Evolutionary conservation across 1,140 invertebrate species (phyloP).

Genomic region (Drosophila melanica): DNA sequence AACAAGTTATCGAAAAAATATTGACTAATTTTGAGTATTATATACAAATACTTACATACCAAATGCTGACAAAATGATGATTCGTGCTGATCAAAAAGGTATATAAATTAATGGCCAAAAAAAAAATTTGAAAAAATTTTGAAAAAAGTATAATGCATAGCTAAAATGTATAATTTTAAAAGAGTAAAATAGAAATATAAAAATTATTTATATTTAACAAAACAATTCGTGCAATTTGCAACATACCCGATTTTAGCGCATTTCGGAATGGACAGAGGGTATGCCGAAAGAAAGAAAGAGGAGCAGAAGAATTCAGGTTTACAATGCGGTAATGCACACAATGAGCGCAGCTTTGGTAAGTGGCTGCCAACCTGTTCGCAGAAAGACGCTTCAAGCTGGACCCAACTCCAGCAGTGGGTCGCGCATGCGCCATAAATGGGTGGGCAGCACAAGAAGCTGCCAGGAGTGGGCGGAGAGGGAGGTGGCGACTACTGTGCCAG

Average conservation of each 20-base stretch:
- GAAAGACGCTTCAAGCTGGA: constrained; percentile 9
- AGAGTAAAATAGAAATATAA: too few relatives aligned
- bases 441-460: constrained; percentile 22
- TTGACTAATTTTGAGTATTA: too few relatives aligned
- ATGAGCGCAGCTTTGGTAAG: neutral
- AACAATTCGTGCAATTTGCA: too few relatives aligned
- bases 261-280: neutral
- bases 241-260: neutral
- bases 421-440: constrained; percentile 43
- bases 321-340: constrained; percentile 77
- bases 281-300: constrained; percentile 41
- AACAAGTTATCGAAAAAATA: too few relatives aligned
- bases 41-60: too few relatives aligned
- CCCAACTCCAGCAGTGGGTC: constrained; percentile 28
- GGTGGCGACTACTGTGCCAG: constrained; percentile 63
- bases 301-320: constrained; percentile 77
- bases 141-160: too few relatives aligned
- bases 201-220: too few relatives aligned
- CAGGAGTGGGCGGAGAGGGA: neutral
- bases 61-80: too few relatives aligned
- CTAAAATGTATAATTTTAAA: too few relatives aligned
- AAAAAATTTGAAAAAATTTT: too few relatives aligned
- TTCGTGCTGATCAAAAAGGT: too few relatives aligned
- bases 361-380: constrained; percentile 26
- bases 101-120: too few relatives aligned